A percentile compares a stretch with the other conserved stretches of the same genome.
Evolutionary conservation across 2,888 invertebrate species (phyloP).

Genomic region (Sinohyriopsis cumingii): DNA sequence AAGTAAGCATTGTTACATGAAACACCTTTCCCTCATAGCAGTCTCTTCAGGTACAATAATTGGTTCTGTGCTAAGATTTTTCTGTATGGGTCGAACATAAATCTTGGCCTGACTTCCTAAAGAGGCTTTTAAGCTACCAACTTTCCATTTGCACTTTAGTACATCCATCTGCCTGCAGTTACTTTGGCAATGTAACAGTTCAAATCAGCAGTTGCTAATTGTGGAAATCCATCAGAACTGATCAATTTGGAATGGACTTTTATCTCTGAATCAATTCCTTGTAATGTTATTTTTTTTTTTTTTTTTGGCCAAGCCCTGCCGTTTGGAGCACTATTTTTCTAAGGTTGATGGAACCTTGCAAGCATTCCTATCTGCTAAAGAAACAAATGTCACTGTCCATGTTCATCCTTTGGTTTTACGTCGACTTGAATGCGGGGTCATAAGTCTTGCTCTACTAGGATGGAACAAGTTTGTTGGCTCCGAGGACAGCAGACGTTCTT

Average conservation of each 20-base stretch:
- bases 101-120: constrained; percentile 17
- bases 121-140: constrained; percentile 14
- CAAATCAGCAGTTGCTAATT: constrained; percentile 16
- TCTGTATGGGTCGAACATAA: constrained; percentile 24
- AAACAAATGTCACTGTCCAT: constrained; percentile 15
- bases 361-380: constrained; percentile 8
- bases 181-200: constrained; percentile 15
- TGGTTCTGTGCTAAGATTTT: constrained; percentile 2
- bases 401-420: constrained; percentile 1
- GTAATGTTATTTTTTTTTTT: too few relatives aligned
- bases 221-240: constrained; percentile 6
- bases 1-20: constrained; percentile 2
- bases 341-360: background rate
- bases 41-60: background rate
- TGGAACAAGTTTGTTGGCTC: too few relatives aligned
- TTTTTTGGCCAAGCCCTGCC: too few relatives aligned
- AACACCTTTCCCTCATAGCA: constrained; percentile 5
- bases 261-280: background rate
- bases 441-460: too few relatives aligned
- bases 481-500: too few relatives aligned
- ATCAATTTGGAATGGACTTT: too few relatives aligned
- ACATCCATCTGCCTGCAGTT: constrained; percentile 14
- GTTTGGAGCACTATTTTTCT: constrained; percentile 1
- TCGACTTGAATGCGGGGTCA: too few relatives aligned
- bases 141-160: constrained; percentile 10